Conservation (phyloP, 2,797 vertebrate genomes). For the Acipenser transmontanus region DNA sequence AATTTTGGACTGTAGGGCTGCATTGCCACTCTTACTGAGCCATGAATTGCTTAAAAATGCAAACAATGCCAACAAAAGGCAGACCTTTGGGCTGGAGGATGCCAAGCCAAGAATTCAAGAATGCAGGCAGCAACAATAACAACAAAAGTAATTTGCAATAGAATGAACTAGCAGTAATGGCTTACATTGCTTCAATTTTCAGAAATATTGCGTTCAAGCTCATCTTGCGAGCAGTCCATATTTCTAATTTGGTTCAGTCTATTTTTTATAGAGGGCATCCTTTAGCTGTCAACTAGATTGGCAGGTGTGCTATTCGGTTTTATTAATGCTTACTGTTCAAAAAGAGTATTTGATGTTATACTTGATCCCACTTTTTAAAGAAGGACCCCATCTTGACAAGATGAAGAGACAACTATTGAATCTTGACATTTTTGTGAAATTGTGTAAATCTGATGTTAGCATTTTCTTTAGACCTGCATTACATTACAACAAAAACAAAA, state of each 20-base stretch:
- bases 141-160: constrained; percentile 7
- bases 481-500: too few relatives aligned
- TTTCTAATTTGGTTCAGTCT: background rate
- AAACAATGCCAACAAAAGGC: background rate
- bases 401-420: too few relatives aligned
- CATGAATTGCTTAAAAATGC: background rate
- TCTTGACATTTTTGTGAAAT: too few relatives aligned
- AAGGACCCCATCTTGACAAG: too few relatives aligned
- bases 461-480: too few relatives aligned
- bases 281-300: background rate
- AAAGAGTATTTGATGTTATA: too few relatives aligned
- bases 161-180: constrained; percentile 2
- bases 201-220: background rate
- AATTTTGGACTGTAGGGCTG: background rate
- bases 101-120: background rate
- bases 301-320: too few relatives aligned
- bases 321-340: too few relatives aligned
- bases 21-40: background rate
- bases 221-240: background rate
- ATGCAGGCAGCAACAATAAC: background rate
- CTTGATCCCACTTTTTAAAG: too few relatives aligned
- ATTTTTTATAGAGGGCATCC: background rate
- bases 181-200: background rate
- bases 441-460: too few relatives aligned
- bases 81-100: background rate